phyloP scores from a whole-genome alignment of 2,888 invertebrate species.

The Parapristionchus giblindavisi region DNA sequence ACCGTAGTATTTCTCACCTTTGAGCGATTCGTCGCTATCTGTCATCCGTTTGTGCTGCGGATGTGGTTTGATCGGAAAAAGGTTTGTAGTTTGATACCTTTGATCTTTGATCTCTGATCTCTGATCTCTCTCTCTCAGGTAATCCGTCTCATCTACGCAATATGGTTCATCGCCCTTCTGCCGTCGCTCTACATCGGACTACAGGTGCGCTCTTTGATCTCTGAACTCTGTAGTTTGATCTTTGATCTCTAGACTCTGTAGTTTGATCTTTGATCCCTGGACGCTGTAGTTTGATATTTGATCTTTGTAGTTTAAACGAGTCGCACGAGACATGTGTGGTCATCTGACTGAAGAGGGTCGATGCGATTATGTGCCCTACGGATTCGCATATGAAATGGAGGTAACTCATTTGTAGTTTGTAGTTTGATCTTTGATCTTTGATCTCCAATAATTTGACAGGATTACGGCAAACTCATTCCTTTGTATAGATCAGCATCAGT shows the following conservation, averaged over 20 bases:
- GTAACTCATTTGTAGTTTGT: no score
- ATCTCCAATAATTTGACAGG: neutral
- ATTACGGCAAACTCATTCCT: neutral
- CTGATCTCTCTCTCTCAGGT: constrained; percentile 43
- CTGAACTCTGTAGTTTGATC: neutral
- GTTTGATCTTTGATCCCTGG: neutral
- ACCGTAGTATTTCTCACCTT: constrained; percentile 64
- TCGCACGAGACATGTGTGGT: constrained; percentile 64
- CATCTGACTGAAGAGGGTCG: constrained; percentile 52
- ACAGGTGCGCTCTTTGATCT: constrained; percentile 43
- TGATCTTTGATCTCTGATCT: neutral
- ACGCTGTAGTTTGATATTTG: neutral
- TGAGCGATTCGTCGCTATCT: constrained; percentile 67
- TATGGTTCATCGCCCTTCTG: constrained; percentile 63
- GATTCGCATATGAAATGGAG: constrained; percentile 48
- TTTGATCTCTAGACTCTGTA: constrained; percentile 37
- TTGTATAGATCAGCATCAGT: neutral
- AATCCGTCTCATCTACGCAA: constrained; percentile 51
- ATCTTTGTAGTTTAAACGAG: constrained; percentile 61
- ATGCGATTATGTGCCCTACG: constrained; percentile 59
- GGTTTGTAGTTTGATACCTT: neutral
- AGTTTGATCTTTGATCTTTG: neutral
- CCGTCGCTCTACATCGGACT: constrained; percentile 66
- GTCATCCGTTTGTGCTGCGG: constrained; percentile 62
- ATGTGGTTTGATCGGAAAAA: constrained; percentile 43